phyloP scores from a whole-genome alignment of 2,113 vertebrate genomes.

The Syngnathus scovelli region DNA sequence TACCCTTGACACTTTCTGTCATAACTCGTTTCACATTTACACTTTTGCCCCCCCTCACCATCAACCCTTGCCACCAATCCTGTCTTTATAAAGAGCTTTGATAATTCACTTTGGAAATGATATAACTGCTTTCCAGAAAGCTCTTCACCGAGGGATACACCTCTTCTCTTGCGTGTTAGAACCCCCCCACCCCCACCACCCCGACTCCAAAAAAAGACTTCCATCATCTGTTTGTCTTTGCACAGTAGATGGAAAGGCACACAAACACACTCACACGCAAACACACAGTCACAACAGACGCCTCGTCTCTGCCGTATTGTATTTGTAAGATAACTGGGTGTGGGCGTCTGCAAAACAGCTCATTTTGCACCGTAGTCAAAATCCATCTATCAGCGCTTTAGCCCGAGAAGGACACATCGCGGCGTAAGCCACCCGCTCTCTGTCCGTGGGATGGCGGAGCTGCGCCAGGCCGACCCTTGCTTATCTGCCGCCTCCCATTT shows the following conservation, averaged over 20 bases:
- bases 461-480: conserved; percentile 35
- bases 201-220: neutral
- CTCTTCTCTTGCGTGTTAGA: neutral
- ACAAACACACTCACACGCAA: conserved; percentile 13
- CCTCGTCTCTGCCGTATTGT: conserved; percentile 63
- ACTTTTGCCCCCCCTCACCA: conserved; percentile 34
- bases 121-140: conserved; percentile 14
- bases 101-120: conserved; percentile 50
- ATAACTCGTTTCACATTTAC: conserved; percentile 68
- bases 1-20: conserved; percentile 63
- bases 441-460: conserved; percentile 30
- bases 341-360: conserved; percentile 63
- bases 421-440: conserved; percentile 35
- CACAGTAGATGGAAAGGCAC: conserved; percentile 11
- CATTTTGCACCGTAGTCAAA: conserved; percentile 68
- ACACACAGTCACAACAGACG: conserved; percentile 58
- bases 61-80: conserved; percentile 47
- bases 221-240: conserved; percentile 29
- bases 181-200: neutral
- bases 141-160: conserved; percentile 2
- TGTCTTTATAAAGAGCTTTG: conserved; percentile 46
- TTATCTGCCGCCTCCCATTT: conserved; percentile 43
- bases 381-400: conserved; percentile 47
- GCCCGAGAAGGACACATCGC: conserved; percentile 51
- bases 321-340: conserved; percentile 58